Evolutionary conservation across 2,113 vertebrate species (phyloP).

Genomic region (Takifugu bimaculatus): DNA sequence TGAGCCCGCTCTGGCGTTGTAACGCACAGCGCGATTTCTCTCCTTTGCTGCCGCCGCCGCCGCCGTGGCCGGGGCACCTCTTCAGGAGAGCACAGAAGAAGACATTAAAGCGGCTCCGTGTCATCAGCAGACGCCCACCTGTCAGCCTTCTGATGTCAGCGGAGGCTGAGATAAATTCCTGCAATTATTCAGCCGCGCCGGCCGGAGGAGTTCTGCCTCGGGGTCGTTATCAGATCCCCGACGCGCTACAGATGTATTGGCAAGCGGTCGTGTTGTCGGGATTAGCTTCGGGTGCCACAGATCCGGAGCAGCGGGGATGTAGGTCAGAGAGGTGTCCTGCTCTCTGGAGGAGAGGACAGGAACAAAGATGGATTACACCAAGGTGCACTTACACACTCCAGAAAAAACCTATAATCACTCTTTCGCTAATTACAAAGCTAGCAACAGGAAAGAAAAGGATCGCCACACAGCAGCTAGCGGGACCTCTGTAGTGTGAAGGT

Average conservation of each 20-base stretch:
- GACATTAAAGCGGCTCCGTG: constrained; percentile 3
- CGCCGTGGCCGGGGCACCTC: too few species aligned
- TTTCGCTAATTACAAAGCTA: too few species aligned
- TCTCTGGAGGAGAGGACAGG: not conserved
- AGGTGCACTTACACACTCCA: not conserved
- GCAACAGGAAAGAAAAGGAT: too few species aligned
- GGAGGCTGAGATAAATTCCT: constrained; percentile 54
- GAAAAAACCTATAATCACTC: not conserved
- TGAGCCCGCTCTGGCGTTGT: too few species aligned
- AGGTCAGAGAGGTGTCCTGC: constrained; percentile 6
- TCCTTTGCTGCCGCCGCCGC: too few species aligned
- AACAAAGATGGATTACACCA: not conserved
- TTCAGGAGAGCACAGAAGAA: not conserved
- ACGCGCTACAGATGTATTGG: constrained; percentile 38
- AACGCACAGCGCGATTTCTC: too few species aligned
- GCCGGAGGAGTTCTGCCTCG: constrained; percentile 15
- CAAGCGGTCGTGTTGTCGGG: constrained; percentile 34
- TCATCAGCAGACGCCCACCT: constrained; percentile 19
- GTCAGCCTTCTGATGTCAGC: constrained; percentile 38
- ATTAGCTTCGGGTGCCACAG: constrained; percentile 40
- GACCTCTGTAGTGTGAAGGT: too few species aligned
- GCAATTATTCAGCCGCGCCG: constrained; percentile 39
- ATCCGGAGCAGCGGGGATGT: not conserved
- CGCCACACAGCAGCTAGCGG: too few species aligned
- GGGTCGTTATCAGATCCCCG: too few species aligned